Evolutionary conservation across 2,113 vertebrate species (phyloP), one percentile per base, ranked within the genome.

Genomic region (Delphinus delphis): DNA sequence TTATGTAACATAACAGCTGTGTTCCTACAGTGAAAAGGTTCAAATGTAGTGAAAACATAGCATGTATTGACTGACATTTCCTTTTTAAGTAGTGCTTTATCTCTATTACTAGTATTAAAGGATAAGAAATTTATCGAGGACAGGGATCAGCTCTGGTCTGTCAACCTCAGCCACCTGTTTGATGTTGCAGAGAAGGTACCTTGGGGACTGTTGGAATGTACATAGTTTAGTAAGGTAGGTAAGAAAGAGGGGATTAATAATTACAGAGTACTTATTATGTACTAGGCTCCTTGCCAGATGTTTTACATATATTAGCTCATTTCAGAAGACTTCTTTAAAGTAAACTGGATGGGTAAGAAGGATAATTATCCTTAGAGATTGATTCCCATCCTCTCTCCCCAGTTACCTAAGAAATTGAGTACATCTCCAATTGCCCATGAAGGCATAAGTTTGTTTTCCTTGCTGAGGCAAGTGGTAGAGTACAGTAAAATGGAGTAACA

Each of bases 31-130:
- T 28, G 23, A 77, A 97, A 90, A 90, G 83, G 86, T 96, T 96
- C 93, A 50, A 96, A 68, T 62, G 86, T 83, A 84, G 38, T 82
- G 63, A 92, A 91, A 68, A 81, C 60, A 38, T 4, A 81, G 73
- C 90, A 80, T 23, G 41, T 60, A 70, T n/a, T 36, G 92, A 58
- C 70, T 26, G 58, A 85, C 33, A 60, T 68, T 97, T 96, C 96
- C 81, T 47, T 96, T 86, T 50, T 23, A 93, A 93, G 55, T 95
- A 95, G 82, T 92, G 96, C 94, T 97, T 98, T 98, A 92, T 93
- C 89, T 50, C 28, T 96, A 71, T 94, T 80, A 91, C 67, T 97
- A 92, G 50, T 68, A 31, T 65, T 68, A 73, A 93, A n/a, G 79
- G 81, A 68, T 76, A 68, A 70, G 58, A 70, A 55, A 11, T 76